Conservation (phyloP, 2,797 vertebrate genomes). For the Micropoecilia bifurca region DNA sequence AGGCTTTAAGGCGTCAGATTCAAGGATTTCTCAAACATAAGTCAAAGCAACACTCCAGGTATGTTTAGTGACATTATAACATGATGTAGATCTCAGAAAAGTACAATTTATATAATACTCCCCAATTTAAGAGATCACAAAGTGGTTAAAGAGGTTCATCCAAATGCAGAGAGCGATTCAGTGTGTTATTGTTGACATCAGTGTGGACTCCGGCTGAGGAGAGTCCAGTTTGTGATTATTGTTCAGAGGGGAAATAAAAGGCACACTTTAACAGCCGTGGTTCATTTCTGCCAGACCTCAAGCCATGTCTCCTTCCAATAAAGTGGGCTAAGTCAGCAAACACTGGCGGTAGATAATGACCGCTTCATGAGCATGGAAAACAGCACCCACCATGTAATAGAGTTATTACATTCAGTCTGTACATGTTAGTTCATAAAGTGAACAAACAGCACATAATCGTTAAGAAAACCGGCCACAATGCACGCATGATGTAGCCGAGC, state of each 20-base stretch:
- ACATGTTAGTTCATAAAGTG: conserved; percentile 1
- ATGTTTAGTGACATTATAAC: neutral
- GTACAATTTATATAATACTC: neutral
- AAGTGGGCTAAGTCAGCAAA: conserved; percentile 10
- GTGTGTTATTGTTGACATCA: neutral
- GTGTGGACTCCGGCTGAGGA: neutral
- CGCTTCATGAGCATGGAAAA: neutral
- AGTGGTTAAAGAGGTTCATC: conserved; percentile 42
- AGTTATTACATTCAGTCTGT: conserved; percentile 4
- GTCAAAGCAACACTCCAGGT: neutral
- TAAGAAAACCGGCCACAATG: neutral
- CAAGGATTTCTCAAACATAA: neutral
- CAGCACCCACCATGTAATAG: neutral
- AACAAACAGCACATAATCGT: neutral
- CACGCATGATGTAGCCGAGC: neutral
- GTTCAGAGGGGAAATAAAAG: conserved; percentile 2
- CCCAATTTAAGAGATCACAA: conserved; percentile 53
- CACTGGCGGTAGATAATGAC: conserved; percentile 14
- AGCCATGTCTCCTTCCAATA: neutral
- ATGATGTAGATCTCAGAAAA: neutral
- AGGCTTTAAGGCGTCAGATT: neutral
- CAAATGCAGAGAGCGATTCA: neutral
- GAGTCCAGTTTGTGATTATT: conserved; percentile 6
- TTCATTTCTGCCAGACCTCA: conserved; percentile 19
- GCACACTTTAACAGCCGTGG: conserved; percentile 17